These are phyloP conservation scores for Drosophila birchii DNA, from an alignment of 2,888 invertebrate genomes.

Conservation along the genomic window DNA sequence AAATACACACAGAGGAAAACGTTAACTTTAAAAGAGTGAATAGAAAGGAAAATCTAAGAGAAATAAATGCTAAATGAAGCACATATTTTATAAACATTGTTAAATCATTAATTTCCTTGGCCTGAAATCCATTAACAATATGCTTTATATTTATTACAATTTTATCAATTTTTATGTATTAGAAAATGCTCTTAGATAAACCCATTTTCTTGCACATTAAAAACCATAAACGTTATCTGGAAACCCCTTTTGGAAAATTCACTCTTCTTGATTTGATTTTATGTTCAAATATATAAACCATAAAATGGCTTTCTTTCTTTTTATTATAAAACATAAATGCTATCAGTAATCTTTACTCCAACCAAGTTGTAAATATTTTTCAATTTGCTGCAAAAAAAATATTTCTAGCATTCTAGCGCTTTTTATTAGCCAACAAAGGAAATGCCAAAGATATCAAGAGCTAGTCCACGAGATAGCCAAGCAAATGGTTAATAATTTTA, in stretches of 20 bases:
- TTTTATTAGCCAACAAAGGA: slow-evolving; percentile 14
- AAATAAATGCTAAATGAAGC: background rate
- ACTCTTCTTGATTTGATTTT: slow-evolving; percentile 7
- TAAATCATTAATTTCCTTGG: background rate
- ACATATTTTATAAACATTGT: background rate
- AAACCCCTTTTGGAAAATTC: slow-evolving; percentile 1
- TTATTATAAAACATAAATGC: slow-evolving; percentile 21
- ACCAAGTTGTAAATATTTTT: slow-evolving; percentile 22
- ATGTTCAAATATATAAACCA: background rate
- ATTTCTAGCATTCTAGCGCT: slow-evolving; percentile 16
- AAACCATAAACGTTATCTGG: background rate
- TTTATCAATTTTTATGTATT: background rate
- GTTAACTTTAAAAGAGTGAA: too few relatives aligned
- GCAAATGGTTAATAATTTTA: slow-evolving; percentile 31
- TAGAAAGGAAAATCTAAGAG: background rate
- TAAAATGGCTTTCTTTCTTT: slow-evolving; percentile 1
- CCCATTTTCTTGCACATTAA: background rate
- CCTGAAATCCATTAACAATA: background rate
- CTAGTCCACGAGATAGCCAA: slow-evolving; percentile 1
- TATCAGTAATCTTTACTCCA: slow-evolving; percentile 7
- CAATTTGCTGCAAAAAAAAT: slow-evolving; percentile 24
- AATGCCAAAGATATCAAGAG: slow-evolving; percentile 2
- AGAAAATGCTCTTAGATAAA: background rate
- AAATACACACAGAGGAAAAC: slow-evolving; percentile 1
- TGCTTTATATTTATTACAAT: background rate